These are phyloP conservation scores for Folsomia manolachei DNA, from an alignment of 2,888 invertebrate genomes.

Conservation along the genomic window DNA sequence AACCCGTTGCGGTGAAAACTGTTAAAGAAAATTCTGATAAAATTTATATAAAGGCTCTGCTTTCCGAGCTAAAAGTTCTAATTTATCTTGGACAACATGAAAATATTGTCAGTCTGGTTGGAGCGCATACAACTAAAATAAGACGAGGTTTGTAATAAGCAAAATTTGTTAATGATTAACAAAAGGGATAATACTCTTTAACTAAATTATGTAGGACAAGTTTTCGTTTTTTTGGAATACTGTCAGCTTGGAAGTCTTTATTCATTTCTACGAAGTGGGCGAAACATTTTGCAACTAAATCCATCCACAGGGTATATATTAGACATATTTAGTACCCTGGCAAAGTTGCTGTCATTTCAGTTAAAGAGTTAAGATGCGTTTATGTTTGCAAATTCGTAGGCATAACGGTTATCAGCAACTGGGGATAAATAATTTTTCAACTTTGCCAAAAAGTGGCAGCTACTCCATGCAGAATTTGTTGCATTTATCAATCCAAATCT, in stretches of 20 bases:
- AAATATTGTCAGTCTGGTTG: neutral
- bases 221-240: neutral
- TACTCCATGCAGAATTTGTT: neutral
- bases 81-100: neutral
- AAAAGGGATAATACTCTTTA: neutral
- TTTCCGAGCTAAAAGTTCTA: neutral
- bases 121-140: neutral
- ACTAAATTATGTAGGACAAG: neutral
- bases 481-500: neutral
- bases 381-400: neutral
- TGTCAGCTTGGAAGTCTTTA: neutral
- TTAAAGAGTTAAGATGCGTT: neutral
- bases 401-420: neutral
- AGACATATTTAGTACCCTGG: neutral
- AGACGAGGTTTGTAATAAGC: constrained; percentile 4
- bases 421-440: neutral
- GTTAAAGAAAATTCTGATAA: neutral
- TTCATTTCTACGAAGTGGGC: neutral
- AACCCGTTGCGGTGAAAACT: constrained; percentile 1
- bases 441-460: neutral
- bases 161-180: neutral
- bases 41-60: neutral
- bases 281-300: neutral
- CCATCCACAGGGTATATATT: neutral
- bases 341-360: too few species aligned